Conservation (phyloP, 2,113 vertebrate species). For the Sarotherodon lohbergeri region DNA sequence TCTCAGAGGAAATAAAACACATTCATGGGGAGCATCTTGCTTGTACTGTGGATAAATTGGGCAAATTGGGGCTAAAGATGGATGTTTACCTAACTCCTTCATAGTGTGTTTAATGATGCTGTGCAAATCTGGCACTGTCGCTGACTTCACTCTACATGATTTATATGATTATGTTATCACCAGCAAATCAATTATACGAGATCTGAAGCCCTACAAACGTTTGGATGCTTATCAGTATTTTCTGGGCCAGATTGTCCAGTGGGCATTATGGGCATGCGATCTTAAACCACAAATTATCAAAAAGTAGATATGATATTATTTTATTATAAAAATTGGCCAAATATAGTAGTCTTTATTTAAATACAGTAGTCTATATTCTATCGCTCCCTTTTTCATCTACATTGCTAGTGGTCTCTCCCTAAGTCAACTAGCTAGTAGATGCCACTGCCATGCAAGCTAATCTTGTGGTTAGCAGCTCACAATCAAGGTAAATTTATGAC, state of each 20-base stretch:
- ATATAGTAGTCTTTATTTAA: background rate
- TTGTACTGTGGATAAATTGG: background rate
- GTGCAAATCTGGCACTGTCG: background rate
- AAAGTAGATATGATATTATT: background rate
- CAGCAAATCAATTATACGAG: background rate
- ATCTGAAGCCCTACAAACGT: background rate
- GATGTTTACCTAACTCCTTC: background rate
- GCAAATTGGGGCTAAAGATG: background rate
- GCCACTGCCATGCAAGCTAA: background rate
- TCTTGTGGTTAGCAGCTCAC: background rate
- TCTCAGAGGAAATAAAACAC: background rate
- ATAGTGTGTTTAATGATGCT: background rate
- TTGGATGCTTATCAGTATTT: background rate
- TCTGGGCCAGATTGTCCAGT: background rate
- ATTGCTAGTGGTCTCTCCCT: background rate
- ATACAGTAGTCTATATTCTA: background rate
- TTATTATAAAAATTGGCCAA: background rate
- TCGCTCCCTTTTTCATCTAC: background rate
- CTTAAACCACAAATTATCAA: background rate
- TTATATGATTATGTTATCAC: background rate
- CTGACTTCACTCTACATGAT: background rate
- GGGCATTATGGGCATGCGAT: background rate
- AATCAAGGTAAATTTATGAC: background rate
- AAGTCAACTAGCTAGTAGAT: background rate
- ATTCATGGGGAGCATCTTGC: background rate